Percentiles rank a stretch among this genome's conserved stretches.
These are phyloP conservation scores for Onychomys leucogaster DNA, from an alignment of 2,797 vertebrate genomes.

Conservation along the genomic window DNA sequence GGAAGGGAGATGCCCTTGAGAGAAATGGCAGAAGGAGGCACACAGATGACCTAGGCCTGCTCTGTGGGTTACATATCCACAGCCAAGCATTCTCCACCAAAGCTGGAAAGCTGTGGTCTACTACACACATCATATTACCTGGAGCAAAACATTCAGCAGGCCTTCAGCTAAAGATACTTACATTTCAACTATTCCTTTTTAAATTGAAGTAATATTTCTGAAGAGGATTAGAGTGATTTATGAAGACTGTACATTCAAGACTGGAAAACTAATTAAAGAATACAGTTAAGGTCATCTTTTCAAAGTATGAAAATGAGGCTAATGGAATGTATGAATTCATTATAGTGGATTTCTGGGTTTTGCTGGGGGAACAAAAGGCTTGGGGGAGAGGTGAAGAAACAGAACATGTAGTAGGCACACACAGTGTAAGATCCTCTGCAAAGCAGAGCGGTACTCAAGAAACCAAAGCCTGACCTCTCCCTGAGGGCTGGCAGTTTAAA, in stretches of 20 bases:
- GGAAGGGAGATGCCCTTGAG: rapidly evolving
- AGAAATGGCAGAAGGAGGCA: not conserved
- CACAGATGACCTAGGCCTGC: not conserved
- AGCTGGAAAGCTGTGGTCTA: not conserved
- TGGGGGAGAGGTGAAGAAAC: not conserved
- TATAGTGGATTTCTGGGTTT: not conserved
- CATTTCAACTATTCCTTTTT: not conserved
- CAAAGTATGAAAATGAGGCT: not conserved
- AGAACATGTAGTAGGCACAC: not conserved
- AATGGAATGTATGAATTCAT: not conserved
- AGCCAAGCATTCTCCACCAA: not conserved
- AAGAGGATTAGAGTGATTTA: conserved; percentile 38
- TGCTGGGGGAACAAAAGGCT: not conserved
- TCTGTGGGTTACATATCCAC: not conserved
- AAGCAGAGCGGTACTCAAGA: not conserved
- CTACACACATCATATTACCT: not conserved
- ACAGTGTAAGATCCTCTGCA: not conserved
- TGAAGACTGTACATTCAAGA: not conserved
- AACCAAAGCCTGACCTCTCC: not conserved
- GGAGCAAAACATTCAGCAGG: not conserved
- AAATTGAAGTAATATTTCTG: conserved; percentile 41
- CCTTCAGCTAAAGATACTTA: not conserved
- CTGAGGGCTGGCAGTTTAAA: not conserved
- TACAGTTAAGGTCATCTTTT: conserved; percentile 18
- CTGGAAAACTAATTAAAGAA: conserved; percentile 31